Evolutionary conservation across 2,888 invertebrate genomes (phyloP), one percentile per base, ranked within the genome.

Genomic region (Drosophila merina): DNA sequence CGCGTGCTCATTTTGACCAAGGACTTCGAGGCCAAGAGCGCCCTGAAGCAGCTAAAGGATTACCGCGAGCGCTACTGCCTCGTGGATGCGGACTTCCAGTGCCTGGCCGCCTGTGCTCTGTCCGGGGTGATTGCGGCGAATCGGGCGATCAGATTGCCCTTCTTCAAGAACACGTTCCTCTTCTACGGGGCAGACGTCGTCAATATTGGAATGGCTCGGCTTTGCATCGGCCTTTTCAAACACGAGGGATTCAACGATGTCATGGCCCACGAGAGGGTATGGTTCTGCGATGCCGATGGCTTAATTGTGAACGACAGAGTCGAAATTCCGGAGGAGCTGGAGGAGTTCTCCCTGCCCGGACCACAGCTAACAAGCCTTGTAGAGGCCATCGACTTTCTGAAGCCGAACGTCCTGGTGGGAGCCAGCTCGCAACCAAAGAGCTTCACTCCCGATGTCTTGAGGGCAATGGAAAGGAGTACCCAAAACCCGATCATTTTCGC

Each of bases 351-450:
- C 40, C 71, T 59, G 0, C 8, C 0, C 67, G 66, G 28, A 47
- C 2, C 69, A 67, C 20, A 20, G 20, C 20, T 0, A 20, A 82
- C 0, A 10, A 5, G 14, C 20, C 0, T 56, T 1, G 40, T 50
- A 2, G 74, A 72, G 47, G 57, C 49, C 0, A 74, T 85, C 7
- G 47, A 56, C 0, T 4, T 7, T 5, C 3, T 88, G 0, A 69
- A 75, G 28, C 84, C 84, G 0, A 88, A 75, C 57, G 74, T 88
- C 1, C n/a, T 88, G n/a, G 58, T 88, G 1, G 87, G 88, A 3
- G 54, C 62, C n/a, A 44, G 66, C 6, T 6, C 45, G 0, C 31
- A 49, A n/a, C 42, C 56, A 0, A 26, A 58, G 0, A 56, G 26
- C 4, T 85, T 85, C 7, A 77, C 63, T 14, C 75, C 70, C 3